These are phyloP conservation scores for Abrostola tripartita DNA, from an alignment of 2,888 invertebrate genomes.

Conservation along the genomic window DNA sequence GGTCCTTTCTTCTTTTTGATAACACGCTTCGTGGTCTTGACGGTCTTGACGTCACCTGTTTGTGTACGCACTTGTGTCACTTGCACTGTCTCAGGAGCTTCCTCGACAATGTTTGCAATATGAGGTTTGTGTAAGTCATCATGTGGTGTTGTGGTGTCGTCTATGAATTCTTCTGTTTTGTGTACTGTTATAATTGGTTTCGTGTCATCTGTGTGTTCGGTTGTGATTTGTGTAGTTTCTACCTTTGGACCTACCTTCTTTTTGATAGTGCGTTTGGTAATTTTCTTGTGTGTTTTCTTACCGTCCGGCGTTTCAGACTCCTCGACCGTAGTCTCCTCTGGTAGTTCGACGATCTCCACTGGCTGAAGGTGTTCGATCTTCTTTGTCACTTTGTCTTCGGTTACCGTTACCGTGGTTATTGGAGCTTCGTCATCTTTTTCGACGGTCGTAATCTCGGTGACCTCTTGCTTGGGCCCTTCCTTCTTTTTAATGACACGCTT, in stretches of 20 bases:
- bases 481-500: constrained; percentile 70
- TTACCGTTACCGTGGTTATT: constrained; percentile 12
- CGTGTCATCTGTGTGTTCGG: constrained; percentile 34
- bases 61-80: constrained; percentile 74
- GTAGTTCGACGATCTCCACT: constrained; percentile 13
- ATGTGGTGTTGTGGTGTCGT: constrained; percentile 18
- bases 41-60: constrained; percentile 58
- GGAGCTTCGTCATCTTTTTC: constrained; percentile 67
- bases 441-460: constrained; percentile 68
- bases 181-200: constrained; percentile 53
- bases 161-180: constrained; percentile 45
- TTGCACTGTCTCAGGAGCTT: constrained; percentile 65
- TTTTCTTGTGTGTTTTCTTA: constrained; percentile 57
- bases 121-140: constrained; percentile 46
- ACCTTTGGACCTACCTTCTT: constrained; percentile 61
- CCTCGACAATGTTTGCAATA: constrained; percentile 61
- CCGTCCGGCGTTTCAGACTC: constrained; percentile 61
- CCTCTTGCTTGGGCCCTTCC: constrained; percentile 65
- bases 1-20: constrained; percentile 62
- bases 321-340: constrained; percentile 12
- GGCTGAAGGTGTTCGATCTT: neutral
- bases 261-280: constrained; percentile 60
- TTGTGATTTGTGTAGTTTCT: constrained; percentile 28
- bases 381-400: constrained; percentile 8
- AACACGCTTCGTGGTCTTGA: constrained; percentile 75